A percentile compares a stretch with the other conserved stretches of the same genome.
These are phyloP conservation scores for Nasonia longicornis DNA, from an alignment of 1,140 invertebrate species.

Conservation along the genomic window DNA sequence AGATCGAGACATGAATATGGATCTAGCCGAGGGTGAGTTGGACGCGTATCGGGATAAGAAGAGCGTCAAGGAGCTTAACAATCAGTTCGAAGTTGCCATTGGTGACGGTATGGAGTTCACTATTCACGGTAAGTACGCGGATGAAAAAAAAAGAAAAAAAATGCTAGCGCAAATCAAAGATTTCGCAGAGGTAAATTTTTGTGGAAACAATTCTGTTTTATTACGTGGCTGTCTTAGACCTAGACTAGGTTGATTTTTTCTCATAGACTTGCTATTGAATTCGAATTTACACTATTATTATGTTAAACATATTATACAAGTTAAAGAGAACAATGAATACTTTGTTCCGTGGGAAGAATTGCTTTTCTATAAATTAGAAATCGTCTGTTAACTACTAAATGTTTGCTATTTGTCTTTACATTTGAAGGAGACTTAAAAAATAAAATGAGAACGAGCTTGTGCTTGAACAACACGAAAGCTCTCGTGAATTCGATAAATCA, in stretches of 20 bases:
- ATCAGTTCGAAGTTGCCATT: conserved; percentile 88
- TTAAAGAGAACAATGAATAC: not conserved
- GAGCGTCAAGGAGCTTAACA: conserved; percentile 78
- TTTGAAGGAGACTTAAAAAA: conserved; percentile 78
- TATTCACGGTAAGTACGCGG: conserved; percentile 78
- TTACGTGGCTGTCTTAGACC: not conserved
- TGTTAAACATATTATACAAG: not conserved
- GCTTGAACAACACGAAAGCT: conserved; percentile 80
- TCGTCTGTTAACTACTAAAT: conserved; percentile 4
- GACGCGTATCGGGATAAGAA: conserved; percentile 83
- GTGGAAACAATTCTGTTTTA: not conserved
- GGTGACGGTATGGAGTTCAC: conserved; percentile 92
- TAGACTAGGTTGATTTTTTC: not conserved
- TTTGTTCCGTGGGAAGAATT: not conserved
- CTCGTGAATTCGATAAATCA: conserved; percentile 79
- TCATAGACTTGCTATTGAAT: not conserved
- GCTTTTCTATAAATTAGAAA: not conserved
- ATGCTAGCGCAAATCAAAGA: not conserved
- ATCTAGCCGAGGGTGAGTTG: conserved; percentile 85
- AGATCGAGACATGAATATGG: conserved; percentile 77
- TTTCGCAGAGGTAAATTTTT: not conserved
- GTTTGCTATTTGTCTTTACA: conserved; percentile 41
- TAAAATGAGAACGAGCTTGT: conserved; percentile 79
- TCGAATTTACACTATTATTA: not conserved
- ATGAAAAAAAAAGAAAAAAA: not conserved